Base-by-base conservation (phyloP, 2,888 invertebrate genomes). In the Entomobrya multifasciata region DNA sequence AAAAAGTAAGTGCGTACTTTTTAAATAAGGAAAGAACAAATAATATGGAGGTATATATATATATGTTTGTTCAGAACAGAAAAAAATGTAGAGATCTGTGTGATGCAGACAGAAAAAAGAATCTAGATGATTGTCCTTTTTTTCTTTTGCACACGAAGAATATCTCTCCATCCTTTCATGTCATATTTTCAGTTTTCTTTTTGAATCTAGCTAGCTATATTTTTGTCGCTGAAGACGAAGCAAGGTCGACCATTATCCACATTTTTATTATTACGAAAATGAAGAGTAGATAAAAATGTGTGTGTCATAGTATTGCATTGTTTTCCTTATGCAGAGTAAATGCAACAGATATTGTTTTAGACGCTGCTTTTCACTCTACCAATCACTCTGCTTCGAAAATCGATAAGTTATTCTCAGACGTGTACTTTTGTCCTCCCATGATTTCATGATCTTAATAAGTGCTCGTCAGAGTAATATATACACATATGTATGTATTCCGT, bases 101-200 rank as follows among this genome's bases (percentile, higher is more conserved):
- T 30, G 1, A 62, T 15, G 22, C 4, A 57, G 20, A 57, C 22
- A 22, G 22, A 22, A 30, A 22, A 41, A 8, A 52, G 72, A 49
- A 72, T 72, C 72, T 49, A 72, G 27, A 72, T 72, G 72, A 72
- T 72, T 72, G 72, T 49, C 72, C 67, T 20, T 27, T 49, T 72
- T 49, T 52, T 30, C 44, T 70, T n/a, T 25, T 36, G 8, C 36
- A 36, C 36, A 36, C 36, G 36, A 4, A 36, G 5, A 36, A 36
- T 72, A 49, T 72, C 49, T 27, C 30, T 52, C 72, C 27, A 49
- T 67, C 49, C 17, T 72, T 70, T 49, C 47, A 36, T 36, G 8
- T 36, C n/a, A 27, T 67, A 47, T 30, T 72, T 70, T 49, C 47
- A 70, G 47, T n/a, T 36, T 36, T 36, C 49, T 13, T 49, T 25